Base-by-base conservation (phyloP, 2,113 vertebrate species). In the Perognathus longimembris region DNA sequence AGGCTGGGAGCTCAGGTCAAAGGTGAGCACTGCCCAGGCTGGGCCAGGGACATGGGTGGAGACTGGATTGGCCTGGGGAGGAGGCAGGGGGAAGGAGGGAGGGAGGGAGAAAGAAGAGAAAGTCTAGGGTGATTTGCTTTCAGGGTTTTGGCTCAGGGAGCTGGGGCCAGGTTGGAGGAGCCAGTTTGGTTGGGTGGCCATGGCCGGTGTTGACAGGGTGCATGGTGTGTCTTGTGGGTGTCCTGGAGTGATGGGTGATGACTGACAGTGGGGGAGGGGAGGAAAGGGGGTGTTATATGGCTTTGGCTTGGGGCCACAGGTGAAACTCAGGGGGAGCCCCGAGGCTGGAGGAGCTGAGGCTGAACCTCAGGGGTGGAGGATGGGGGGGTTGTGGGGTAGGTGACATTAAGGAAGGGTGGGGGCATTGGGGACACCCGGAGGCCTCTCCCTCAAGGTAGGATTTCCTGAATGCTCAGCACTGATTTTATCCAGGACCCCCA, bases 381-480 rank as follows among this genome's bases (percentile, higher is more conserved):
- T 12, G 9, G 9, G 45, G 45, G 45, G n/a, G n/a, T n/a, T n/a
- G n/a, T 1, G 0, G 40, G 45, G 45, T 45, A 45, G 45, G 3
- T 45, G 45, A 45, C 10, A 45, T 12, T 45, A 8, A 45, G 45
- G 45, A 45, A 12, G 10, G 50, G 50, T 54, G 50, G 50, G 14
- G 50, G 50, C 15, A 1, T 54, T 54, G 50, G 50, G 50, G 50
- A 54, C 50, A 54, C 50, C 50, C 50, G 14, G 50, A 54, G 50
- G 50, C 28, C 21, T 2, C 64, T 75, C 40, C 89, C 61, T 54
- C 40, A 6, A 67, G 66, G 82, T 71, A 20, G 40, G 67, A 77
- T 92, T 74, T 90, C 50, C 85, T 90, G 77, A 94, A 83, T 50
- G 73, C 45, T 85, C 77, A 87, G 66, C 81, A n/a, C 70, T 78